Conservation (phyloP, 2,888 invertebrate genomes). For the Standfussiana lucernea region DNA sequence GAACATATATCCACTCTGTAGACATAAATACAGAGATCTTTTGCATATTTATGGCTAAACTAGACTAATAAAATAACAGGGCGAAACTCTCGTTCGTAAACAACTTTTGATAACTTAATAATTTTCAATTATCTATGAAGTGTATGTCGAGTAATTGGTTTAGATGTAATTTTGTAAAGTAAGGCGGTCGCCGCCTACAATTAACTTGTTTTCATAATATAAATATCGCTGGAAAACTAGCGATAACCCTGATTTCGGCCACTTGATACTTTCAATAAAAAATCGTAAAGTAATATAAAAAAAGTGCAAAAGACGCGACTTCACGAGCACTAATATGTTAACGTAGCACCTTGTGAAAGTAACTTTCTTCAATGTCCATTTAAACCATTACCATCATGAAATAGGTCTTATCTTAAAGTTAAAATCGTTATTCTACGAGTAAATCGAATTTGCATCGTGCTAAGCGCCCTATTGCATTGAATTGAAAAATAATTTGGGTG, state of each 20-base stretch:
- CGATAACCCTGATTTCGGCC: background rate
- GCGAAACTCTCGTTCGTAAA: slow-evolving; percentile 40
- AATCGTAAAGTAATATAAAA: background rate
- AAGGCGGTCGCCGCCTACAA: slow-evolving; percentile 19
- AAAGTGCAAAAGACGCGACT: background rate
- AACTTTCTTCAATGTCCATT: background rate
- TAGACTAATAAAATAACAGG: slow-evolving; percentile 36
- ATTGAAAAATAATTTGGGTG: background rate
- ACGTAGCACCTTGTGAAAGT: background rate
- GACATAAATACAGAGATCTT: slow-evolving; percentile 20
- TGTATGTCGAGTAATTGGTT: slow-evolving; percentile 50
- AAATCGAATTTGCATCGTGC: background rate
- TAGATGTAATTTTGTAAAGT: slow-evolving; percentile 42
- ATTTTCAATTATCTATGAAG: slow-evolving; percentile 62
- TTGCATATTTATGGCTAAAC: slow-evolving; percentile 44
- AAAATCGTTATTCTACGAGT: background rate
- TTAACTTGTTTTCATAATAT: slow-evolving; percentile 28
- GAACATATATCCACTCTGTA: background rate
- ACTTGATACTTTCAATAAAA: background rate
- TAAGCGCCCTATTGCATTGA: background rate
- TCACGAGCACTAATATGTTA: background rate
- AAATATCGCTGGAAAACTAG: slow-evolving; percentile 18
- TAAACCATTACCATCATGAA: background rate
- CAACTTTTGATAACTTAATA: slow-evolving; percentile 63
- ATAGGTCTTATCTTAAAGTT: background rate